Evolutionary conservation across 2,113 vertebrate species (phyloP).

Genomic region (Amphiprion ocellaris): DNA sequence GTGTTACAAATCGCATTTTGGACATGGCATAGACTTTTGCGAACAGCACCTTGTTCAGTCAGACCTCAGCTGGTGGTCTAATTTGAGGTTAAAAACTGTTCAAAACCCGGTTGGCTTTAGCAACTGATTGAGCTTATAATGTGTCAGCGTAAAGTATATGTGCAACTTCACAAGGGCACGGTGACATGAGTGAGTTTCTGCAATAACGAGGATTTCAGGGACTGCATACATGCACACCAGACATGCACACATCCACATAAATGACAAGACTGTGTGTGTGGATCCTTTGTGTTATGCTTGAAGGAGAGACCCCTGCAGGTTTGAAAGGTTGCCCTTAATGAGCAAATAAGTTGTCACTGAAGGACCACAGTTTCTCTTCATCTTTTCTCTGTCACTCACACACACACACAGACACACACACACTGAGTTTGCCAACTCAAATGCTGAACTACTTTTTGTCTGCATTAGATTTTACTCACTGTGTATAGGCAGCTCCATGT

Average conservation of each 20-base stretch:
- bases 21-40: neutral
- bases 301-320: slow-evolving; percentile 66
- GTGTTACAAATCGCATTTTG: slow-evolving; percentile 12
- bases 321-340: slow-evolving; percentile 50
- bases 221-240: slow-evolving; percentile 16
- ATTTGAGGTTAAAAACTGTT: slow-evolving; percentile 47
- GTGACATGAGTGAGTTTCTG: slow-evolving; percentile 72
- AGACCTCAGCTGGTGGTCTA: slow-evolving; percentile 43
- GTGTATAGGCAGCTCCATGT: slow-evolving; percentile 81
- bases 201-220: slow-evolving; percentile 36
- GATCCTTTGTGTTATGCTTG: slow-evolving; percentile 40
- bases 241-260: slow-evolving; percentile 1
- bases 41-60: slow-evolving; percentile 17
- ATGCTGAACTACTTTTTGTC: slow-evolving; percentile 11
- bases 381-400: neutral
- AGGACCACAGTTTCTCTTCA: slow-evolving; percentile 32
- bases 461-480: slow-evolving; percentile 68
- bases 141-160: slow-evolving; percentile 18
- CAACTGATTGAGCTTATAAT: slow-evolving; percentile 15
- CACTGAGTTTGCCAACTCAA: neutral
- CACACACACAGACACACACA: neutral
- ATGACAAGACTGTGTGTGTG: slow-evolving; percentile 18
- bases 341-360: slow-evolving; percentile 61
- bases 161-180: slow-evolving; percentile 58
- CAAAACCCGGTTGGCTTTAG: slow-evolving; percentile 23